A percentile compares a stretch with the other conserved stretches of the same genome.
Evolutionary conservation across 2,113 vertebrate species (phyloP).

Genomic region (Panthera tigris): DNA sequence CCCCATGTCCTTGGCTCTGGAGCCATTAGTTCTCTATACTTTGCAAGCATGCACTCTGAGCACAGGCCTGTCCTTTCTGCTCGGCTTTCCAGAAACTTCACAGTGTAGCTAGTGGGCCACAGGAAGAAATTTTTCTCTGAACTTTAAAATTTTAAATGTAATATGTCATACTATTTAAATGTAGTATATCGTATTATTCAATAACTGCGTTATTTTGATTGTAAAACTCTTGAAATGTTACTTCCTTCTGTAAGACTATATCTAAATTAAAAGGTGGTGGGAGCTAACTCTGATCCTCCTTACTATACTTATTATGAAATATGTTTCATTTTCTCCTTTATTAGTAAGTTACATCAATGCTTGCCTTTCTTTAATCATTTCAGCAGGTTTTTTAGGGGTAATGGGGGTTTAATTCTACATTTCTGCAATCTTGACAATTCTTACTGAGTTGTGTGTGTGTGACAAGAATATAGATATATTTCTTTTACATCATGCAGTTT

Average conservation of each 20-base stretch:
- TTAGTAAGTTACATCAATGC: neutral
- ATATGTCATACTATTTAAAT: neutral
- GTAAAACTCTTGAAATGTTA: neutral
- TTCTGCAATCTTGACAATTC: neutral
- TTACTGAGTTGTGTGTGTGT: neutral
- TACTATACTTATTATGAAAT: neutral
- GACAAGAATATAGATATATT: neutral
- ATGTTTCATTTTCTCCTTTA: neutral
- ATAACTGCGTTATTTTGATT: neutral
- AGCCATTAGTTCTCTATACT: neutral
- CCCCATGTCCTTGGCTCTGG: neutral
- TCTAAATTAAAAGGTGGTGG: neutral
- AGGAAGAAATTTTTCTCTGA: neutral
- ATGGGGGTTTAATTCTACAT: neutral
- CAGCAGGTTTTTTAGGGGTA: rapidly evolving
- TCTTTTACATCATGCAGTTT: neutral
- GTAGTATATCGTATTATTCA: neutral
- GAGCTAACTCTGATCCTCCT: neutral
- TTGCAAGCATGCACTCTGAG: neutral
- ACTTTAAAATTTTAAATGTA: neutral
- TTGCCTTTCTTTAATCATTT: neutral
- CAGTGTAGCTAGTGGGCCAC: neutral
- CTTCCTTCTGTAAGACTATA: neutral
- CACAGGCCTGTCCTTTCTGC: neutral
- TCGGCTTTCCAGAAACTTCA: neutral